Conservation (phyloP, 2,113 vertebrate genomes). For the Hemibates koningsi region DNA sequence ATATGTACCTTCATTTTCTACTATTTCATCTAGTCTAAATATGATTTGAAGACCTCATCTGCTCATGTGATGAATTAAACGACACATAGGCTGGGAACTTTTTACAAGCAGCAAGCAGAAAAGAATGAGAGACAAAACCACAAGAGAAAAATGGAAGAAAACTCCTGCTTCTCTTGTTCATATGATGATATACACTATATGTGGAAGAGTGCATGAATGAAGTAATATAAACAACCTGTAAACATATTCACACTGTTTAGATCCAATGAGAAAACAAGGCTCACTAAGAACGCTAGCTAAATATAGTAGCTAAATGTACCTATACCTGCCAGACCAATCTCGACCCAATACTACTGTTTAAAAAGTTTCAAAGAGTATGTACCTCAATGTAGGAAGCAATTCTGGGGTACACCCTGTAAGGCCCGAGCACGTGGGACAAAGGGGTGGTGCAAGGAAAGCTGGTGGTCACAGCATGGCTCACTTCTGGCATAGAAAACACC, state of each 20-base stretch:
- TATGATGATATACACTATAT: neutral
- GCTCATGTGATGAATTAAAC: constrained; percentile 55
- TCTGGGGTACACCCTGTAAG: constrained; percentile 82
- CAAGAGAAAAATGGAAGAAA: neutral
- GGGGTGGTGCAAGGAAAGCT: constrained; percentile 83
- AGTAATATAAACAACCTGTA: neutral
- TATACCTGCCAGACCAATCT: neutral
- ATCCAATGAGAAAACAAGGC: neutral
- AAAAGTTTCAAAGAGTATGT: neutral
- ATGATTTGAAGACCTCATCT: constrained; percentile 36
- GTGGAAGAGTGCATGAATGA: neutral
- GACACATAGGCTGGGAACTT: constrained; percentile 1
- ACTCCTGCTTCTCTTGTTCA: neutral
- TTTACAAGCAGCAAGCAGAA: neutral
- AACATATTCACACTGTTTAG: neutral
- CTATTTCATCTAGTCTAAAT: constrained; percentile 57
- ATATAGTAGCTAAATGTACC: neutral
- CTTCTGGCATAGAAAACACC: constrained; percentile 87
- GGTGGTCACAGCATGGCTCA: constrained; percentile 88
- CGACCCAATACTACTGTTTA: neutral
- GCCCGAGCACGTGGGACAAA: constrained; percentile 81
- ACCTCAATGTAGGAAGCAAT: constrained; percentile 89
- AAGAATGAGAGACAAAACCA: neutral
- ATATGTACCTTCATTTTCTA: constrained; percentile 22
- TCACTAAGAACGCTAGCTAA: neutral